Evolutionary conservation across 2,888 invertebrate species (phyloP).

Genomic region (Blera fallax): DNA sequence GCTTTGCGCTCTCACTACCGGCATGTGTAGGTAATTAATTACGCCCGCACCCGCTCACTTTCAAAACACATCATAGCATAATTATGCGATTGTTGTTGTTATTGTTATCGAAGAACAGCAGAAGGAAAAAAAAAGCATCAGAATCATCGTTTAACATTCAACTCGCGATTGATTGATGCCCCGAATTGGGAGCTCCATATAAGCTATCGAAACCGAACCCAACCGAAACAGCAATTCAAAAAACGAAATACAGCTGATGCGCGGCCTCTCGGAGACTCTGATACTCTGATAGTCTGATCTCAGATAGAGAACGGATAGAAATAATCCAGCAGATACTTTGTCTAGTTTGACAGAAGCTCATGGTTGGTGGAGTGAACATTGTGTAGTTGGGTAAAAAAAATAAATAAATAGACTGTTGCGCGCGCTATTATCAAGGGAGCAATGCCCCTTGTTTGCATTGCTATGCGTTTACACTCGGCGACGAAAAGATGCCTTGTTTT

Average conservation of each 20-base stretch:
- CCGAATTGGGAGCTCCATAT: conserved; percentile 24
- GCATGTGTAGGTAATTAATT: conserved; percentile 63
- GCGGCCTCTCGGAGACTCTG: conserved; percentile 10
- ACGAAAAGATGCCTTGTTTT: conserved; percentile 13
- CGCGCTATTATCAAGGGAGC: conserved; percentile 63
- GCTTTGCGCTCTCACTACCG: conserved; percentile 44
- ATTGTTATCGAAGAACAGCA: conserved; percentile 49
- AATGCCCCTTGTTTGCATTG: conserved; percentile 63
- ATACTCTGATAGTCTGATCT: conserved; percentile 27
- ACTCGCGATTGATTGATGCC: conserved; percentile 59
- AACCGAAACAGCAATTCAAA: conserved; percentile 16
- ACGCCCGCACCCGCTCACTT: conserved; percentile 57
- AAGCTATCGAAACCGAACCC: conserved; percentile 3
- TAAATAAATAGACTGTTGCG: conserved; percentile 45
- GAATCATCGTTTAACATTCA: conserved; percentile 36
- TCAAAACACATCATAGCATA: conserved; percentile 50
- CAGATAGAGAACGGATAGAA: conserved; percentile 40
- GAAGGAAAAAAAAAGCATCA: conserved; percentile 2
- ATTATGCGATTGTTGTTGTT: conserved; percentile 50
- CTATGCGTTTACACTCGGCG: conserved; percentile 60
- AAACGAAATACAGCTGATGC: conserved; percentile 55
- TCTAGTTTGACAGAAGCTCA: conserved; percentile 64
- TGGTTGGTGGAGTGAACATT: conserved; percentile 32
- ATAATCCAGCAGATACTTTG: conserved; percentile 60
- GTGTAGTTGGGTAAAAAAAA: conserved; percentile 33